phyloP scores from a whole-genome alignment of 1,140 invertebrate genomes.

The Papilio xuthus region DNA sequence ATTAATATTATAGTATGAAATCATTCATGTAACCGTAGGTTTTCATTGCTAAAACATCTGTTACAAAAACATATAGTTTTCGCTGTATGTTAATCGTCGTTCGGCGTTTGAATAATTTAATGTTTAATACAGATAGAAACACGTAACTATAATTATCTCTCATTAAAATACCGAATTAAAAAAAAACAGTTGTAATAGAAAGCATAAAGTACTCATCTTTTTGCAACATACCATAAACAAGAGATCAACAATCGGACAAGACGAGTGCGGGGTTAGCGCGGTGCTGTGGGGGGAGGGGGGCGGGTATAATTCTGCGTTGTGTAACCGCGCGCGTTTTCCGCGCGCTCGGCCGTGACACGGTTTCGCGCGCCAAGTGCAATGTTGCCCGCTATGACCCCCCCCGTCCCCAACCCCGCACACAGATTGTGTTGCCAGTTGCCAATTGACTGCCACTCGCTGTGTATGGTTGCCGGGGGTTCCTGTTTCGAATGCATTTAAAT shows the following conservation, averaged over 20 bases:
- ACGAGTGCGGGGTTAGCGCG: background rate
- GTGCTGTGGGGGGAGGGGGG: background rate
- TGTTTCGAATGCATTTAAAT: background rate
- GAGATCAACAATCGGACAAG: background rate
- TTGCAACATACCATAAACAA: background rate
- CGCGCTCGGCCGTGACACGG: slow-evolving; percentile 40
- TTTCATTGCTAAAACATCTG: no score
- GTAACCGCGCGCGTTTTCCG: slow-evolving; percentile 41
- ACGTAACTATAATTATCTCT: no score
- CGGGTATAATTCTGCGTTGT: slow-evolving; percentile 2
- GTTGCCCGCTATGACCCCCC: slow-evolving; percentile 7
- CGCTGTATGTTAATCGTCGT: no score
- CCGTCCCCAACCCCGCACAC: background rate
- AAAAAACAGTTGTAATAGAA: background rate
- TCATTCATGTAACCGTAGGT: no score
- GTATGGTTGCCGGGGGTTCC: background rate
- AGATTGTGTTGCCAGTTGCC: slow-evolving; percentile 31
- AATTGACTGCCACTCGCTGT: background rate
- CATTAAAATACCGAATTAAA: no score
- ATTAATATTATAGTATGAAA: background rate
- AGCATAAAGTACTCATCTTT: background rate
- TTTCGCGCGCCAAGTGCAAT: slow-evolving; percentile 39
- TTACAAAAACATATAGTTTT: no score
- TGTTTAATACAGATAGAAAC: no score
- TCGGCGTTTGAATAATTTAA: no score